Evolutionary conservation across 2,797 vertebrate species (phyloP).

Genomic region (Morus bassanus): DNA sequence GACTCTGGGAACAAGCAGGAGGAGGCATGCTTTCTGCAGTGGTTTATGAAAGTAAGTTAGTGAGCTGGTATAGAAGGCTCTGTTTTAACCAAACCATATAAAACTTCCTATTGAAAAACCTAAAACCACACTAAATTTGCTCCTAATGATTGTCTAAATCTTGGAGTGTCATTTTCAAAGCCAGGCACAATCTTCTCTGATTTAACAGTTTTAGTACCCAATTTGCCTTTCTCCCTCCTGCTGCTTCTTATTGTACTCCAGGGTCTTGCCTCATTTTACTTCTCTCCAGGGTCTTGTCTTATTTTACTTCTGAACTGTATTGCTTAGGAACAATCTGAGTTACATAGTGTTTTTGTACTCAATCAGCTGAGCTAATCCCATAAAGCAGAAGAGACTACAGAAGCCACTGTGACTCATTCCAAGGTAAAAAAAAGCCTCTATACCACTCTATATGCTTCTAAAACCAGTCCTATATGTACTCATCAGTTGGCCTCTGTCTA

Average conservation of each 20-base stretch:
- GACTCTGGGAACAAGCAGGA: not conserved
- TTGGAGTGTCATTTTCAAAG: not conserved
- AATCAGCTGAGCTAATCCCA: not conserved
- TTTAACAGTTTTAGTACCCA: not conserved
- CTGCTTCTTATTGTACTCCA: not conserved
- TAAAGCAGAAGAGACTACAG: not conserved
- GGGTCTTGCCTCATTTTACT: not conserved
- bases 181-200: not conserved
- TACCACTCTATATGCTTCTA: not conserved
- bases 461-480: not conserved
- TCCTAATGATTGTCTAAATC: not conserved
- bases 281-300: not conserved
- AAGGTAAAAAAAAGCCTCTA: not conserved
- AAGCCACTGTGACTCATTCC: not conserved
- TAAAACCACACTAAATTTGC: not conserved
- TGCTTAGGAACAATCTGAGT: not conserved
- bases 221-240: not conserved
- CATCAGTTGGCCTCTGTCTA: not conserved
- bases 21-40: not conserved
- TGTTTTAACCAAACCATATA: not conserved
- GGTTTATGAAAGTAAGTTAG: not conserved
- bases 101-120: not conserved
- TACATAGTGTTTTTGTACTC: not conserved
- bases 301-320: not conserved
- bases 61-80: not conserved